phyloP scores from a whole-genome alignment of 2,888 invertebrate species.

The Priapulus caudatus region DNA sequence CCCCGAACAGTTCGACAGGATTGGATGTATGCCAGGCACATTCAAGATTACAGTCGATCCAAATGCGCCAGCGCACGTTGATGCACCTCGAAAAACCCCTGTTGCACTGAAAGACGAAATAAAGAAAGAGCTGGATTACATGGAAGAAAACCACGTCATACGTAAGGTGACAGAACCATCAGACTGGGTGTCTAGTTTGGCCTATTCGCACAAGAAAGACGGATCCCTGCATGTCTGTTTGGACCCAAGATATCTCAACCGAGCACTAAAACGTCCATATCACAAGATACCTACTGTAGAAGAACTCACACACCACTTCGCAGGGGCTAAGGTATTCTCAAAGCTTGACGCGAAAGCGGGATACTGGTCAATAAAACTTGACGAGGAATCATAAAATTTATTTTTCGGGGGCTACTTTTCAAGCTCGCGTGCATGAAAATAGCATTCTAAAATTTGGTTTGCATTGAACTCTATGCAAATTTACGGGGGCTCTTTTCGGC shows the following conservation, averaged over 20 bases:
- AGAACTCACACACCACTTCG: constrained; percentile 17
- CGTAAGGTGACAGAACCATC: constrained; percentile 12
- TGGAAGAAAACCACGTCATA: constrained; percentile 14
- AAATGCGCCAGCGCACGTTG: background rate
- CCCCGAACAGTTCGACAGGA: constrained; percentile 5
- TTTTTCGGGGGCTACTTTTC: too few species aligned
- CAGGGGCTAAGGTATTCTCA: constrained; percentile 11
- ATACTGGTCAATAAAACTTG: constrained; percentile 16
- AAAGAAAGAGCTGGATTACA: constrained; percentile 11
- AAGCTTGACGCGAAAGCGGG: constrained; percentile 21
- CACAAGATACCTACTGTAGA: constrained; percentile 12
- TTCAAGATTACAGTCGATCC: constrained; percentile 5
- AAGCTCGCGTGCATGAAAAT: too few species aligned
- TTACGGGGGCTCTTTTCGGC: too few species aligned
- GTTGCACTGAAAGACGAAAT: constrained; percentile 7
- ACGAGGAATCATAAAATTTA: too few species aligned
- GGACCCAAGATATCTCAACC: constrained; percentile 15
- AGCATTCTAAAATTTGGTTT: too few species aligned
- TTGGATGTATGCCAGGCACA: constrained; percentile 6
- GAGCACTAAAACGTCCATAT: constrained; percentile 14
- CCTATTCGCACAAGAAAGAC: constrained; percentile 11
- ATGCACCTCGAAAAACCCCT: constrained; percentile 4
- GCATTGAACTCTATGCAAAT: too few species aligned
- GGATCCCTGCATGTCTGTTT: constrained; percentile 10
- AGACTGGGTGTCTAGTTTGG: constrained; percentile 13